Evolutionary conservation across 2,888 invertebrate species (phyloP).

Genomic region (Pristionchus mayeri): DNA sequence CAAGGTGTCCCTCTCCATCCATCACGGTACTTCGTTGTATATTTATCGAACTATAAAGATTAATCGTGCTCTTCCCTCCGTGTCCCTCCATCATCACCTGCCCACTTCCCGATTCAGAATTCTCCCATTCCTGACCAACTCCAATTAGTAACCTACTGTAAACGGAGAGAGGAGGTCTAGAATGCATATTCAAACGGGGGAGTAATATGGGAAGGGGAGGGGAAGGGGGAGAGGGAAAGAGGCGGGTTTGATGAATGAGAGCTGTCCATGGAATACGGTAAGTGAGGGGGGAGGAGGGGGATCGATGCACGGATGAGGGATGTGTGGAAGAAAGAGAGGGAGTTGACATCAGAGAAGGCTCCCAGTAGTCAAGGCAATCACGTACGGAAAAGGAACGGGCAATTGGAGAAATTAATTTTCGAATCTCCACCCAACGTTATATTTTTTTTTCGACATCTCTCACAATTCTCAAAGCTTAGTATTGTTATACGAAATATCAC

Average conservation of each 20-base stretch:
- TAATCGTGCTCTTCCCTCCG: slow-evolving; percentile 29
- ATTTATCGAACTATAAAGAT: slow-evolving; percentile 9
- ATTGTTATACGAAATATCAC: too few species aligned
- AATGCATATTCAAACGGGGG: slow-evolving; percentile 43
- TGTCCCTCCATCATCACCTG: background rate
- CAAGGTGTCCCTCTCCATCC: slow-evolving; percentile 22
- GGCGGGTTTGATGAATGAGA: slow-evolving; percentile 36
- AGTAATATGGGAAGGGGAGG: slow-evolving; percentile 18
- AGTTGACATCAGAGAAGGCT: too few species aligned
- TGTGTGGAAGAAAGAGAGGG: background rate
- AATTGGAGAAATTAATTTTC: background rate
- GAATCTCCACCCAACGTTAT: too few species aligned
- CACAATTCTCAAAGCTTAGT: too few species aligned
- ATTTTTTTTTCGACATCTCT: too few species aligned
- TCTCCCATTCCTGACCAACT: slow-evolving; percentile 31
- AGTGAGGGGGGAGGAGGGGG: slow-evolving; percentile 9
- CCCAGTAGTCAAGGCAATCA: too few species aligned
- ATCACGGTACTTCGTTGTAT: slow-evolving; percentile 9
- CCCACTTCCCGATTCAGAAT: background rate
- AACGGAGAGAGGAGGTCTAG: background rate
- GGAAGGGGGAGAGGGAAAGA: slow-evolving; percentile 38
- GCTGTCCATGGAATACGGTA: slow-evolving; percentile 34
- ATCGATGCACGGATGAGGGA: slow-evolving; percentile 28
- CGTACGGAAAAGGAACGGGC: background rate
- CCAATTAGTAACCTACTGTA: slow-evolving; percentile 33